Base-by-base conservation (phyloP, 2,797 vertebrate species). In the Enteromius thamalakanensis region DNA sequence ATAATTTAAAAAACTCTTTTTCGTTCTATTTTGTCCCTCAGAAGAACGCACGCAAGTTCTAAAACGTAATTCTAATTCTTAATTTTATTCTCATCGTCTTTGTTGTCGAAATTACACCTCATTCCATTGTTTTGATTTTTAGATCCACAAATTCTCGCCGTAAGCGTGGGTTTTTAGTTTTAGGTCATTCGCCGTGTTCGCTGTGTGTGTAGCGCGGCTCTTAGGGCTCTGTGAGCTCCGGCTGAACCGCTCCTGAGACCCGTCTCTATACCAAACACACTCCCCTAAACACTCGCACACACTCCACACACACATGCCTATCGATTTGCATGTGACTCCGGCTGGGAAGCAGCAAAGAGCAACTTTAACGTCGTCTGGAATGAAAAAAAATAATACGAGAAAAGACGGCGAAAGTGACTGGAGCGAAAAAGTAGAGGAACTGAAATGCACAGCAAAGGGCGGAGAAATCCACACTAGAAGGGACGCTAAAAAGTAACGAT, bases 261-360 rank as follows among this genome's bases (percentile, higher is more conserved):
- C 89, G 91, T 90, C 91, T 91, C 90, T 88, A 86, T 91, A 89
- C 72, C 79, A 49, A 76, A 87, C 88, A 89, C 90, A 82, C 86
- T 83, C 81, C 86, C 88, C 87, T 64, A 77, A 89, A 88, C 89
- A 91, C 91, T 88, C 90, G 88, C 88, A 82, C 90, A 86, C 89
- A 79, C 87, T 67, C 89, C 58, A 65, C 86, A 88, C 86, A 92
- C 91, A 91, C 91, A 90, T 69, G 88, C 84, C 90, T 89, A 95
- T 94, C 93, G 93, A 95, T 95, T 92, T 93, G 92, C 93, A 93
- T 93, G 92, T 93, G 93, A 94, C 93, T 95, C 91, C 90, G 92
- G 89, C 92, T 77, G 93, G 91, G 93, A 93, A 94, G 90, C 92
- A 90, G 90, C 91, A 90, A 92, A 81, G 70, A 91, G 94, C 93